Evolutionary conservation across 2,113 vertebrate species (phyloP), one percentile per base, ranked within the genome.

Genomic region (Falcunculus frontatus): DNA sequence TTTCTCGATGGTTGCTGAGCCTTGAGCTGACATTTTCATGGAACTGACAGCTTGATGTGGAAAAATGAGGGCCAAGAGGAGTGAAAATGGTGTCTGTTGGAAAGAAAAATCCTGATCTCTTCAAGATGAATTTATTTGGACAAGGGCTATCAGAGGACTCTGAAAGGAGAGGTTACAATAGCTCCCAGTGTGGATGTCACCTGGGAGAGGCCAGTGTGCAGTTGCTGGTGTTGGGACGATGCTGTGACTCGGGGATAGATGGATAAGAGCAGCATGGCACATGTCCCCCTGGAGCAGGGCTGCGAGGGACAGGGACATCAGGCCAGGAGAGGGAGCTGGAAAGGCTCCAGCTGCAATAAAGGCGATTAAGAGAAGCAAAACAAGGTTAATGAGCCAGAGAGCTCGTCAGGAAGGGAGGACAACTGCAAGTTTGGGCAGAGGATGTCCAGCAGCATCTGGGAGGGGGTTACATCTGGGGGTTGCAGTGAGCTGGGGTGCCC

Each of bases 21-120:
- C 64, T 68, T 35, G 74, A 90, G 90, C 86, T 95, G 96, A 92
- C 91, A 93, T 95, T 93, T 97, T 75, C 86, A 56, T 44, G 60
- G 93, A 89, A 67, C 84, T 78, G 86, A 81, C 89, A 89, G 89
- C 69, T 97, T 87, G 64, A 56, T 56, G 56, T 89, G 77, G 62
- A 87, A 89, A 95, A 92, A 87, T 9, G 52, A 64, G 42, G 33
- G 50, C 30, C 16, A 3, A 65, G 86, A 88, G 60, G 25, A 93
- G 33, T 55, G 86, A 78, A 79, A 87, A 46, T 12, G 8, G 50
- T 75, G 39, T 59, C 93, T 74, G 42, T 63, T 70, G 77, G 60
- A 90, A 53, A 88, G 75, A 67, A 84, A 89, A 87, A 74, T 50
- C 63, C 37, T 52, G 37, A 41, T 82, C 73, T 60, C 73, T 88